Percentiles rank a stretch among this genome's conserved stretches.
Evolutionary conservation across 2,797 vertebrate genomes (phyloP).

Genomic region (Mormyrus hasselquistii): DNA sequence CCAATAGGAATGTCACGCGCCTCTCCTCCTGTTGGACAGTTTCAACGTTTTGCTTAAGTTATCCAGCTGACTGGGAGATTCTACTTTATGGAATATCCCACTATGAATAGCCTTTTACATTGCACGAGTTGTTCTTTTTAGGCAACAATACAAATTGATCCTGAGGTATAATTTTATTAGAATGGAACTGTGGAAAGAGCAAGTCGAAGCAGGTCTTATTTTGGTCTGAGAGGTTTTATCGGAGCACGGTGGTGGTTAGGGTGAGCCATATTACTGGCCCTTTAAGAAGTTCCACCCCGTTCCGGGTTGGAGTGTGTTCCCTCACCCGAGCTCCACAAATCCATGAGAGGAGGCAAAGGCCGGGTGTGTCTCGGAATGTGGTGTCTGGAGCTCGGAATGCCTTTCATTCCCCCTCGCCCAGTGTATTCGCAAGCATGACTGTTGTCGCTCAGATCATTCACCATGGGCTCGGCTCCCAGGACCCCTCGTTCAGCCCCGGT

Average conservation of each 20-base stretch:
- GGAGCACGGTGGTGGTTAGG: not conserved
- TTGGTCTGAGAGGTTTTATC: not conserved
- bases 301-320: not conserved
- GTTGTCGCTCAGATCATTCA: conserved; percentile 8
- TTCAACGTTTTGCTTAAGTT: not conserved
- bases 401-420: conserved; percentile 10
- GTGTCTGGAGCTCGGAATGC: conserved; percentile 13
- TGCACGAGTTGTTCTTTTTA: not conserved
- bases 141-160: not conserved
- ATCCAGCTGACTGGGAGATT: not conserved
- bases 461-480: not conserved
- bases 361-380: conserved; percentile 10
- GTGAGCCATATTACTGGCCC: not conserved
- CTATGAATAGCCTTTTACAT: not conserved
- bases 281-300: not conserved
- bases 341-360: not conserved
- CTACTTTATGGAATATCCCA: not conserved
- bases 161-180: not conserved
- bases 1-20: not conserved
- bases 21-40: not conserved
- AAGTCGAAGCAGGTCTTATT: not conserved
- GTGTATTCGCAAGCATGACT: conserved; percentile 18
- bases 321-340: not conserved
- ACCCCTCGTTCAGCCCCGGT: not conserved
- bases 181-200: not conserved